Percentiles rank a stretch among this genome's conserved stretches.
Evolutionary conservation across 2,113 vertebrate species (phyloP).

Genomic region (Pomatostomus ruficeps): DNA sequence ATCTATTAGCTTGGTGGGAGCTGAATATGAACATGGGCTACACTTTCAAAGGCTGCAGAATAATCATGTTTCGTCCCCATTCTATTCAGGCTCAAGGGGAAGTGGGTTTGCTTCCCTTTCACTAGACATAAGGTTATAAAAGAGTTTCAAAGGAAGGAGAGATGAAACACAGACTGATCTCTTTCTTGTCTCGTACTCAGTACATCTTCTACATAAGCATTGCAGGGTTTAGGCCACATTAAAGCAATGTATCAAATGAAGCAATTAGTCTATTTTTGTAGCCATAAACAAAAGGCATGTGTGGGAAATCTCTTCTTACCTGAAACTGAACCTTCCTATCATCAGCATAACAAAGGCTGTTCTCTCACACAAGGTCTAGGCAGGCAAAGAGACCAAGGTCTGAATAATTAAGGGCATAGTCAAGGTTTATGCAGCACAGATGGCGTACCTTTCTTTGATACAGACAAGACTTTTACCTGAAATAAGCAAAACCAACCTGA

Average conservation of each 20-base stretch:
- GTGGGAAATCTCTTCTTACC: background rate
- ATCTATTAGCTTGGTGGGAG: background rate
- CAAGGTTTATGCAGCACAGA: background rate
- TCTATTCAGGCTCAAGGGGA: background rate
- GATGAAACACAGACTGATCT: background rate
- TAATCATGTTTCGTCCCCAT: background rate
- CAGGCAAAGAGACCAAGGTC: background rate
- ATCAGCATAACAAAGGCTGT: background rate
- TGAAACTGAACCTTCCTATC: background rate
- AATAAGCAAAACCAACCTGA: background rate
- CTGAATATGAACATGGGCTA: background rate
- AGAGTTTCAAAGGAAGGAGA: background rate
- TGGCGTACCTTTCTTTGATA: background rate
- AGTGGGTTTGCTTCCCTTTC: background rate
- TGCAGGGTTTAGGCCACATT: background rate
- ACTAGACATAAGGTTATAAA: background rate
- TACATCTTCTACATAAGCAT: background rate
- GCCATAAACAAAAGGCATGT: background rate
- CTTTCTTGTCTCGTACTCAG: background rate
- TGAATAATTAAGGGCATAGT: background rate
- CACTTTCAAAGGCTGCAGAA: background rate
- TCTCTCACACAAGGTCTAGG: background rate
- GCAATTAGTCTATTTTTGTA: background rate
- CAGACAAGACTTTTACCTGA: background rate
- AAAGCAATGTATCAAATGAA: background rate